These are phyloP conservation scores for Hormiphora californensis DNA, from an alignment of 37 sponge, comb jelly and placozoan species.

Conservation along the genomic window DNA sequence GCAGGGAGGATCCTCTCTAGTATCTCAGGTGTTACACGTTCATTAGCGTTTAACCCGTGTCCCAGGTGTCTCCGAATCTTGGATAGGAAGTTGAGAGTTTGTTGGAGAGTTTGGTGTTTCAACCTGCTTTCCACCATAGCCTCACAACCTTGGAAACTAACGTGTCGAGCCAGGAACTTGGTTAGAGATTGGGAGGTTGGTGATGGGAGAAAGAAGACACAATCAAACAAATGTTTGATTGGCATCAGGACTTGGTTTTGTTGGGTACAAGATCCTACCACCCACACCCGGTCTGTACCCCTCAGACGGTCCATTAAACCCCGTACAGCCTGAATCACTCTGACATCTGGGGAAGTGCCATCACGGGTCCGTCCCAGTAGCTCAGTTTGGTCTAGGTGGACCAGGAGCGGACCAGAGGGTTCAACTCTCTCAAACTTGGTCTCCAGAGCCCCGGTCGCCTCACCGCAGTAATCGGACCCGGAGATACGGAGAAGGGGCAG, in stretches of 20 bases:
- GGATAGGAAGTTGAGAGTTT: neutral
- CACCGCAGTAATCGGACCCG: constrained; percentile 25
- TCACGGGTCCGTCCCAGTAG: constrained; percentile 20
- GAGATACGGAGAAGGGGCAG: neutral
- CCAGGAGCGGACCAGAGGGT: neutral
- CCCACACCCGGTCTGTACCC: neutral
- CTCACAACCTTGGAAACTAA: neutral
- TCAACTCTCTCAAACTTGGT: neutral
- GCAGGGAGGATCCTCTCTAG: neutral
- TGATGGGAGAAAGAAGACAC: neutral
- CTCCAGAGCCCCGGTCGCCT: constrained; percentile 19
- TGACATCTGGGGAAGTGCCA: neutral
- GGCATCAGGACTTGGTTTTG: neutral
- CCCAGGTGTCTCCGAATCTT: constrained; percentile 12
- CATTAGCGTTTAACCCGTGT: neutral
- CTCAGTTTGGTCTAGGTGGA: constrained; percentile 19
- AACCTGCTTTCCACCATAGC: neutral
- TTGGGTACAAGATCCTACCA: neutral
- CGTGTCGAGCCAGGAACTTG: neutral
- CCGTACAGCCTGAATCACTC: constrained; percentile 4
- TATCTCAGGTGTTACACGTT: neutral
- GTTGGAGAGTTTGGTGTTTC: neutral
- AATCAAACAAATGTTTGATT: constrained; percentile 1
- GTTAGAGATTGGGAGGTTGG: neutral
- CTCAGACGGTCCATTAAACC: neutral